Evolutionary conservation across 2,888 invertebrate species (phyloP), one percentile per base, ranked within the genome.

Genomic region (Apodemia hepburni): DNA sequence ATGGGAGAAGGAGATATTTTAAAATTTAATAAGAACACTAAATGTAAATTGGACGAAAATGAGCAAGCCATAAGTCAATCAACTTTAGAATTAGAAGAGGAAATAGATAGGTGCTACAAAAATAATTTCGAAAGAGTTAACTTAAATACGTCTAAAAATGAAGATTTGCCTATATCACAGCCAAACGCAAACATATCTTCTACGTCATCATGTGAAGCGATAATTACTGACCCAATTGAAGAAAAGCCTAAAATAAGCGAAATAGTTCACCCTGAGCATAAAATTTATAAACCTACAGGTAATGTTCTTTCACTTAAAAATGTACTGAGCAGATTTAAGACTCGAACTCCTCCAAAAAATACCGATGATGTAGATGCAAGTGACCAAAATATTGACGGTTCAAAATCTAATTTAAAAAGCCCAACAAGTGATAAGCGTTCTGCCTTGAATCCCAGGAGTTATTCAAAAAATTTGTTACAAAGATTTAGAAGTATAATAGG

Each of bases 241-340:
- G 88, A 71, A 70, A 93, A 87, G 75, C 72, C 85, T 65, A 88
- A 75, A 73, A 89, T 71, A 73, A 83, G 81, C 69, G 92, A 84
- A 78, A 83, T 92, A 3, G 92, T 94, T 67, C 96, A 96, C 75
- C 96, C 96, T 0, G 96, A 96, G 75, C 96, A 96, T 78, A 96
- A 95, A 82, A 96, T 96, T 71, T 96, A 96, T 75, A 93, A 95
- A 67, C 94, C 94, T 58, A 92, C 93, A 0, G 90, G 92, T 59
- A 93, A 89, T 66, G 82, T 91, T 68, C 72, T 89, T 1, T 92
- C 94, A 4, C 81, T 94, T 0, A 92, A 93, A 75, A 93, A 93
- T 71, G 90, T 94, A 38, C 78, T 94, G 7, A 93, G 92, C 72
- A 84, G 93, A 60, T 92, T 94, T 66, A 92, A 90, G 72, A 83